Percentiles rank a stretch among this genome's conserved stretches.
Conservation (phyloP, 1,140 invertebrate genomes). For the Metopolophium dirhodum region DNA sequence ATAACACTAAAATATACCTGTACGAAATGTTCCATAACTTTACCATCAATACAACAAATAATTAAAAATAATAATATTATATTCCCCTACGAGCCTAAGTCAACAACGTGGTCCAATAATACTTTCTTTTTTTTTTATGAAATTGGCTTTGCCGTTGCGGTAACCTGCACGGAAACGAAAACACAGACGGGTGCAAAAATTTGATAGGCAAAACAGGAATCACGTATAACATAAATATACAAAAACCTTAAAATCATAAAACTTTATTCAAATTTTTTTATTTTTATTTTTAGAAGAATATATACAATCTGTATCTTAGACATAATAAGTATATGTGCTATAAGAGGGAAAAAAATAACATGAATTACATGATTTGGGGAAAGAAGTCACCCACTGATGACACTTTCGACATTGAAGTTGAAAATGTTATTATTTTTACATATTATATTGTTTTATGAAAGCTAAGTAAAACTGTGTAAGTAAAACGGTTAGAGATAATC, state of each 20-base stretch:
- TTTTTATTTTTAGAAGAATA: no score
- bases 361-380: no score
- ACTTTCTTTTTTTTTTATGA: not conserved
- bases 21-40: not conserved
- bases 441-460: not conserved
- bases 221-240: not conserved
- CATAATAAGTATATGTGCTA: no score
- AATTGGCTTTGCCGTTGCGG: not conserved
- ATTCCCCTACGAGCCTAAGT: not conserved
- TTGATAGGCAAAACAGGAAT: not conserved
- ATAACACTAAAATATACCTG: not conserved
- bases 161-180: not conserved
- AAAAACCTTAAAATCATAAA: not conserved
- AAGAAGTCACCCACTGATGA: no score
- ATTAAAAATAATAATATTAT: not conserved
- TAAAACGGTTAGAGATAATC: not conserved
- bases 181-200: not conserved
- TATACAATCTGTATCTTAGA: no score
- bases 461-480: not conserved
- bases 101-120: not conserved
- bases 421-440: no score
- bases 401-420: no score
- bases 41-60: not conserved
- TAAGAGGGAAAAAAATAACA: no score
- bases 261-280: no score